Percentiles rank a stretch among this genome's conserved stretches.
phyloP scores from a whole-genome alignment of 2,888 invertebrate genomes.

The Itoplectis maculator region DNA sequence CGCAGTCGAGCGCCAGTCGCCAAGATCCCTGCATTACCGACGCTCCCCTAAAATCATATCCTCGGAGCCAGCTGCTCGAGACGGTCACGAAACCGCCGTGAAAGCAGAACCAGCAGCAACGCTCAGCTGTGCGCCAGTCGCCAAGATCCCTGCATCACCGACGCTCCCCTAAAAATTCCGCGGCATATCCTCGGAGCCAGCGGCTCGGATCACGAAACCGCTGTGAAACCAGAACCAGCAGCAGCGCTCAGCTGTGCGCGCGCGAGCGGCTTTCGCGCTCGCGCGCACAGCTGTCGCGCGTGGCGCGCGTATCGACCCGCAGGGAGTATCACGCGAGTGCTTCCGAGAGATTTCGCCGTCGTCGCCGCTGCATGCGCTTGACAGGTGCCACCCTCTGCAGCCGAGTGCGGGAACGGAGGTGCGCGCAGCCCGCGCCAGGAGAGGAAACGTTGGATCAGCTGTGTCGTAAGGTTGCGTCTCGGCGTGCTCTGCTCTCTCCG shows the following conservation, averaged over 20 bases:
- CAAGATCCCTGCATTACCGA: too few relatives aligned
- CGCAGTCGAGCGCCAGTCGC: not conserved
- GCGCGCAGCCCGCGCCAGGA: slow-evolving; percentile 54
- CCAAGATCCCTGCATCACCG: too few relatives aligned
- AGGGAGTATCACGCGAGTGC: slow-evolving; percentile 3
- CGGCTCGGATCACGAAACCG: too few relatives aligned
- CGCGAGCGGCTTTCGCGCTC: too few relatives aligned
- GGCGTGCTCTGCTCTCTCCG: slow-evolving; percentile 51
- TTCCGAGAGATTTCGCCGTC: not conserved
- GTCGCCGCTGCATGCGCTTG: too few relatives aligned
- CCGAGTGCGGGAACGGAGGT: slow-evolving; percentile 29
- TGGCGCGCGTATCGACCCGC: slow-evolving; percentile 6
- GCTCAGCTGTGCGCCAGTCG: not conserved
- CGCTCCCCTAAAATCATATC: too few relatives aligned
- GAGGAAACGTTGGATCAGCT: slow-evolving; percentile 68
- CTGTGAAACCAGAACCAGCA: too few relatives aligned
- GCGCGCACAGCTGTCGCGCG: too few relatives aligned
- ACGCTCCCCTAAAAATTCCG: too few relatives aligned
- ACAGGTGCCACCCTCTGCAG: slow-evolving; percentile 64
- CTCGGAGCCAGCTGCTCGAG: too few relatives aligned
- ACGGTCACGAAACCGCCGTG: not conserved
- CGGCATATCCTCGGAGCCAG: too few relatives aligned
- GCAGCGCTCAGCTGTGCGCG: too few relatives aligned
- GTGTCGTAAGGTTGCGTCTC: slow-evolving; percentile 64
- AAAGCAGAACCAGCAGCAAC: not conserved